Evolutionary conservation across 23 tunicate species (phyloP).

Genomic region (Trididemnum nubilum): DNA sequence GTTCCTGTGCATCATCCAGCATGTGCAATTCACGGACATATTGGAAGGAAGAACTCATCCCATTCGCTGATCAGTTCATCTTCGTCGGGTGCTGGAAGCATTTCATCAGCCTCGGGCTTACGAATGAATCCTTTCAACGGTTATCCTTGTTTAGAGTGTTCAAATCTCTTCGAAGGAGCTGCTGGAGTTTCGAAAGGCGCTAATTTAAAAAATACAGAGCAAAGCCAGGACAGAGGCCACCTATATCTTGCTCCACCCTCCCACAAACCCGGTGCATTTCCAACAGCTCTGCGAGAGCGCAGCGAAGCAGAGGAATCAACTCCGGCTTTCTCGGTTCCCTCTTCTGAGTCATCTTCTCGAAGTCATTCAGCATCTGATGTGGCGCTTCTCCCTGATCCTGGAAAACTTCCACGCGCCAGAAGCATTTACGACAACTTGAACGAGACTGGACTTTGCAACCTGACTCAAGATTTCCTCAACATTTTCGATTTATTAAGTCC

Average conservation of each 20-base stretch:
- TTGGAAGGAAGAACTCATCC: conserved; percentile 57
- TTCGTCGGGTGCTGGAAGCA: conserved; percentile 46
- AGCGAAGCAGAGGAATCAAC: conserved; percentile 1
- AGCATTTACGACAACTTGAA: conserved; percentile 80
- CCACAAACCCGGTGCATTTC: conserved; percentile 72
- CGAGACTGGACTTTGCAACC: conserved; percentile 10
- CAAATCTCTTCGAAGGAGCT: neutral
- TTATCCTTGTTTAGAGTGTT: neutral
- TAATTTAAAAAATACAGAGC: neutral
- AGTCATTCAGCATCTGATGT: conserved; percentile 38
- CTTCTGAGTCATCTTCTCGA: conserved; percentile 31
- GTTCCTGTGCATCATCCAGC: conserved; percentile 34
- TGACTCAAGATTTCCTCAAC: conserved; percentile 48
- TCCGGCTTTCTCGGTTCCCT: conserved; percentile 6
- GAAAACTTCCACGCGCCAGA: conserved; percentile 25
- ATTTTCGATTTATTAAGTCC: conserved; percentile 29
- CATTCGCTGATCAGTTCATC: conserved; percentile 51
- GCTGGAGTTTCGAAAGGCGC: neutral
- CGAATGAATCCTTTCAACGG: neutral
- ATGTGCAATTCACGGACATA: neutral
- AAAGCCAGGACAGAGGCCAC: neutral
- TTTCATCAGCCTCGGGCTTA: conserved; percentile 43
- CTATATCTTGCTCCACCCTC: conserved; percentile 45
- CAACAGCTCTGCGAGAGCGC: conserved; percentile 35
- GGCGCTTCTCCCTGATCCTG: neutral